These are phyloP conservation scores for Lasioglossum baleicum DNA, from an alignment of 1,140 invertebrate species.

Conservation along the genomic window DNA sequence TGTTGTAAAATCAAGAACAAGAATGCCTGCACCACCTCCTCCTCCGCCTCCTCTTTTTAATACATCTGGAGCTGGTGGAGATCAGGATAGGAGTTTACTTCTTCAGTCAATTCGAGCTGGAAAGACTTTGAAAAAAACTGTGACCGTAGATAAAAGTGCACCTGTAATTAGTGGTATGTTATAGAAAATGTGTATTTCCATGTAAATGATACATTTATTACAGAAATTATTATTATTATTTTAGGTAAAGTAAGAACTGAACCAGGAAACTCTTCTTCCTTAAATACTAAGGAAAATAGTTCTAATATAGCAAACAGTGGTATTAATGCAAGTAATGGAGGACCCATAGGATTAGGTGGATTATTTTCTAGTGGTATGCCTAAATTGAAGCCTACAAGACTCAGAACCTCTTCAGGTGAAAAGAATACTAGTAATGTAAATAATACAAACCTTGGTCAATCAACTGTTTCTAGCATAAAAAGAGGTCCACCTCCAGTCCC, in stretches of 20 bases:
- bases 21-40: constrained; percentile 83
- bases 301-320: constrained; percentile 76
- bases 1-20: too few relatives aligned
- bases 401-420: constrained; percentile 73
- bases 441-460: constrained; percentile 61
- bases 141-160: constrained; percentile 93
- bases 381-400: constrained; percentile 89
- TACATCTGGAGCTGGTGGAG: constrained; percentile 76
- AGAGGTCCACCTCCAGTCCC: constrained; percentile 81
- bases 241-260: constrained; percentile 76
- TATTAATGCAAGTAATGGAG: constrained; percentile 67
- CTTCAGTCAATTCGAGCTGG: constrained; percentile 92
- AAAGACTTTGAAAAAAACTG: constrained; percentile 89
- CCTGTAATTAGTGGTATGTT: constrained; percentile 85
- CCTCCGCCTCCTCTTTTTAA: constrained; percentile 80
- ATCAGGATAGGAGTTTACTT: constrained; percentile 84
- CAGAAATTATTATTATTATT: constrained; percentile 1
- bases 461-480: constrained; percentile 66
- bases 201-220: too few relatives aligned
- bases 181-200: too few relatives aligned
- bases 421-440: constrained; percentile 65
- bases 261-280: constrained; percentile 70
- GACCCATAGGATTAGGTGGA: constrained; percentile 84
- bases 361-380: constrained; percentile 93
- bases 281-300: constrained; percentile 66